These are phyloP conservation scores for Sanderia malayensis DNA, from an alignment of 30 jellyfish, hydroid and myxozoan genomes.

Conservation along the genomic window DNA sequence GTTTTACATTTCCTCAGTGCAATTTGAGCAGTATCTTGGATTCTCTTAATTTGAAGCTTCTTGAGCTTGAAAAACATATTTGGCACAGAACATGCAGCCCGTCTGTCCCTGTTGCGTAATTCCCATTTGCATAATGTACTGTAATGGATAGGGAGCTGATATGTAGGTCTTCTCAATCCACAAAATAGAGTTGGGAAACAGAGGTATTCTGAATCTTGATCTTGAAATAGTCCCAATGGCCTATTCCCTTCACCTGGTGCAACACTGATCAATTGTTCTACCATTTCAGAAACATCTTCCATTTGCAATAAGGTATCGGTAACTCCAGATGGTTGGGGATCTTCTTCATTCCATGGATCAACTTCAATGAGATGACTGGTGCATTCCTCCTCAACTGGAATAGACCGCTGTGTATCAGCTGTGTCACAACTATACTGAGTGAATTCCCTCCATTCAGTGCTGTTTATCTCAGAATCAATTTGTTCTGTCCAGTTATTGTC, in stretches of 20 bases:
- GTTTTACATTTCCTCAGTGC: constrained; percentile 19
- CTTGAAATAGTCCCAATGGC: constrained; percentile 9
- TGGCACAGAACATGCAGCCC: constrained; percentile 10
- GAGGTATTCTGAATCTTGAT: constrained; percentile 13
- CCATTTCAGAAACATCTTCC: neutral
- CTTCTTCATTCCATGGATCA: constrained; percentile 24
- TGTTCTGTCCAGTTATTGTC: too few relatives aligned
- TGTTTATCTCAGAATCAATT: neutral
- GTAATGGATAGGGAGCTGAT: neutral
- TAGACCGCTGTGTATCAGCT: neutral
- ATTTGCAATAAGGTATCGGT: constrained; percentile 3
- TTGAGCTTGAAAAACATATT: constrained; percentile 11
- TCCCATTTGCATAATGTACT: constrained; percentile 26
- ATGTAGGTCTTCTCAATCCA: neutral
- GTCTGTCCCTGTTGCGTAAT: constrained; percentile 14
- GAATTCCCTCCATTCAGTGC: constrained; percentile 1
- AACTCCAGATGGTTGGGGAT: neutral
- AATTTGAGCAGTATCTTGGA: constrained; percentile 8
- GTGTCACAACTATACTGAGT: neutral
- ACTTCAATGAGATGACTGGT: neutral
- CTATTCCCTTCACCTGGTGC: constrained; percentile 39
- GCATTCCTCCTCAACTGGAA: too few relatives aligned
- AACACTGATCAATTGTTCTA: constrained; percentile 1
- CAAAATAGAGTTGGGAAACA: constrained; percentile 11
- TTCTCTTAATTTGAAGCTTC: constrained; percentile 8